Conservation (phyloP, 2,113 vertebrate species). For the Pluvianellus socialis region DNA sequence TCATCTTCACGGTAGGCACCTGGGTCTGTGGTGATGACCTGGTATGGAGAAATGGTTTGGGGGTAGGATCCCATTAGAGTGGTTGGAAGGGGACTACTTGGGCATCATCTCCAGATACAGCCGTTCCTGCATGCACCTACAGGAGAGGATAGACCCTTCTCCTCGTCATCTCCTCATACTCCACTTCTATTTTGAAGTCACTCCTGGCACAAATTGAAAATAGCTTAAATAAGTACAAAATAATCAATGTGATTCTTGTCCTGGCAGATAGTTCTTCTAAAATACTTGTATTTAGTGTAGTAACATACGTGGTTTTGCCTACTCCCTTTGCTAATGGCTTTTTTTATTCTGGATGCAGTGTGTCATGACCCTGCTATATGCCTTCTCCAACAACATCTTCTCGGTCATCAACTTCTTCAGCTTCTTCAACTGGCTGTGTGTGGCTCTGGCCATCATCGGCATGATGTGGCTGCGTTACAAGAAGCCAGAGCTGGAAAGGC, state of each 20-base stretch:
- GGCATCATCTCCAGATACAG: background rate
- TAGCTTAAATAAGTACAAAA: background rate
- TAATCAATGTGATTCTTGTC: background rate
- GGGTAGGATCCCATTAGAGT: background rate
- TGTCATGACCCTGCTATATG: constrained; percentile 93
- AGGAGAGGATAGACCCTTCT: background rate
- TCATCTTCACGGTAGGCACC: constrained; percentile 88
- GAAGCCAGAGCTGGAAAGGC: constrained; percentile 90
- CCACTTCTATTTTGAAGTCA: background rate
- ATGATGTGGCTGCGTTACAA: constrained; percentile 97
- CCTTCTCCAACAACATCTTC: constrained; percentile 95
- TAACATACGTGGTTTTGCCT: background rate
- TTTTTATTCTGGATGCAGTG: constrained; percentile 76
- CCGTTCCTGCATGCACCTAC: background rate
- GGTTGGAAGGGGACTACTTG: background rate
- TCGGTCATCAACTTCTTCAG: constrained; percentile 99
- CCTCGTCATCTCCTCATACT: background rate
- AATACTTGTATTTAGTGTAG: background rate
- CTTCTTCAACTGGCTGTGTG: constrained; percentile 99
- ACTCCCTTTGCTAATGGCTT: background rate
- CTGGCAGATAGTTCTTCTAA: background rate
- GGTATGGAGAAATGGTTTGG: background rate
- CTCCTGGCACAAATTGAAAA: background rate
- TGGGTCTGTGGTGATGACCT: background rate
- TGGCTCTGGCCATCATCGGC: constrained; percentile 92